phyloP scores from a whole-genome alignment of 2,888 invertebrate genomes.

The Altica lythri region DNA sequence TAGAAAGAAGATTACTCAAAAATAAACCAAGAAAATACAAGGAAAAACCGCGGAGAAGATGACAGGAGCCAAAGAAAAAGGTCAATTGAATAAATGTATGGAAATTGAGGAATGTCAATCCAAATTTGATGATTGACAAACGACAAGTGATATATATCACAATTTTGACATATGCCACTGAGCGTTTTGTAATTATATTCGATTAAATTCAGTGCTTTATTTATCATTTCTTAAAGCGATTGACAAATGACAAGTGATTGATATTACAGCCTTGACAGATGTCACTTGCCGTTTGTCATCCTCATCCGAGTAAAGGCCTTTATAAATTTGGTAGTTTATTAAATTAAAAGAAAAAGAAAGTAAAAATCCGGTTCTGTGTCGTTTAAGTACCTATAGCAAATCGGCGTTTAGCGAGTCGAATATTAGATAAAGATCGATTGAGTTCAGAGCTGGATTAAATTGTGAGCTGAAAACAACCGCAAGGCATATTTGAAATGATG shows the following conservation, averaged over 20 bases:
- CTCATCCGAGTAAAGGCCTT: background rate
- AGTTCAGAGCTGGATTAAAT: constrained; percentile 50
- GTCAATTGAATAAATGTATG: too few relatives aligned
- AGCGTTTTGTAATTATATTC: too few relatives aligned
- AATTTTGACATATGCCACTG: too few relatives aligned
- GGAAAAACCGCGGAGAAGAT: too few relatives aligned
- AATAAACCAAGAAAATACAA: too few relatives aligned
- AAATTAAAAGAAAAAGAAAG: too few relatives aligned
- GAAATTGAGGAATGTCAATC: too few relatives aligned
- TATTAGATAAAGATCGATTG: constrained; percentile 49
- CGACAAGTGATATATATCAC: too few relatives aligned
- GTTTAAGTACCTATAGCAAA: constrained; percentile 29
- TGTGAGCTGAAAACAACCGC: constrained; percentile 45
- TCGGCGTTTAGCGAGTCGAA: constrained; percentile 41
- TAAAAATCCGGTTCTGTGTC: constrained; percentile 4
- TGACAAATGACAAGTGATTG: background rate
- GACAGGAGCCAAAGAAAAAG: too few relatives aligned
- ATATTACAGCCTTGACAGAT: background rate
- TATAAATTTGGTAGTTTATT: background rate
- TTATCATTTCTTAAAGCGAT: background rate
- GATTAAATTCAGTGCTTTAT: background rate
- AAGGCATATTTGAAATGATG: constrained; percentile 13
- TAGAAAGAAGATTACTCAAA: too few relatives aligned
- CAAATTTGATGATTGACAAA: too few relatives aligned
- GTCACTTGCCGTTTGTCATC: background rate